A percentile compares a stretch with the other conserved stretches of the same genome.
These are phyloP conservation scores for Pomacea maculata DNA, from an alignment of 1,140 invertebrate genomes.

Conservation along the genomic window DNA sequence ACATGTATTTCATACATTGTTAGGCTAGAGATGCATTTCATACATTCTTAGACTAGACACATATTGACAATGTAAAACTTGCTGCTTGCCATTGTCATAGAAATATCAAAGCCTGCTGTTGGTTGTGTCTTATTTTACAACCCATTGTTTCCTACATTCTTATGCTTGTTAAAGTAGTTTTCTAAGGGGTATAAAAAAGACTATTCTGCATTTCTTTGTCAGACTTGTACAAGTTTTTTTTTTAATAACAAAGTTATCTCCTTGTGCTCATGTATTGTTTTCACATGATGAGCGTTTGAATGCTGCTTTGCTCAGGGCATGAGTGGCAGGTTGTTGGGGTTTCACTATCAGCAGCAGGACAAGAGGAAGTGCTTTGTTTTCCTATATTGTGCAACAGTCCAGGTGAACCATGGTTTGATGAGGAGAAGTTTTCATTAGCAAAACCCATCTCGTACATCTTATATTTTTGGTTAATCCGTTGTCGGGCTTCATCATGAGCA, in stretches of 20 bases:
- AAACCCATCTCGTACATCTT: slow-evolving; percentile 23
- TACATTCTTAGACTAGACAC: no score
- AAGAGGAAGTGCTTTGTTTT: neutral
- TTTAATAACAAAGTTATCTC: neutral
- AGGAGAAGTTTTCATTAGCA: slow-evolving; percentile 29
- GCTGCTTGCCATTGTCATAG: no score
- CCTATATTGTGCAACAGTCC: neutral
- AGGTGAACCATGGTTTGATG: slow-evolving; percentile 5
- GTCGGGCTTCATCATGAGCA: slow-evolving; percentile 4
- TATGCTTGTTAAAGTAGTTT: neutral
- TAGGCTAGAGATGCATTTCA: no score
- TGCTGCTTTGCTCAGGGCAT: slow-evolving; percentile 16
- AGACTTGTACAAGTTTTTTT: neutral
- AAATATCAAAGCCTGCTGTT: no score
- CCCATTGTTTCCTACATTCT: no score
- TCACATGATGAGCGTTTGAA: slow-evolving; percentile 34
- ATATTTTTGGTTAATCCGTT: slow-evolving; percentile 15
- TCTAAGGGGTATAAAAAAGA: neutral
- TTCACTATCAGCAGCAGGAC: neutral
- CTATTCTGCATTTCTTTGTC: neutral
- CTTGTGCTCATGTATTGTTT: neutral
- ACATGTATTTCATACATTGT: no score
- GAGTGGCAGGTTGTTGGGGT: neutral
- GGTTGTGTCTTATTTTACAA: no score
- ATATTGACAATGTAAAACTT: no score